Conservation (phyloP, 1,140 invertebrate genomes). For the Gonatopus flavifemur region DNA sequence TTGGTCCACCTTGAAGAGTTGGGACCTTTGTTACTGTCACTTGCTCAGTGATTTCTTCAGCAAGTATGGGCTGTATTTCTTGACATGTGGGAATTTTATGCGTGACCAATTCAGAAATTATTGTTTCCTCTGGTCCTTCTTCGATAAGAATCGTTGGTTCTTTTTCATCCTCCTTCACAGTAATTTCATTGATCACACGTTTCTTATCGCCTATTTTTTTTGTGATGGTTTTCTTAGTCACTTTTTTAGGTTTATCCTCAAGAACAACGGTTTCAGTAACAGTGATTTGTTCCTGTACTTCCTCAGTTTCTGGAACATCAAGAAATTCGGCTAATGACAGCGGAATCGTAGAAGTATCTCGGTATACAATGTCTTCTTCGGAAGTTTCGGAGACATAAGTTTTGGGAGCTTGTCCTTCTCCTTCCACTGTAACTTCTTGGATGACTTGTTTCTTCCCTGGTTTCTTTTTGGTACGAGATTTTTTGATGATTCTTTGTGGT, state of each 20-base stretch:
- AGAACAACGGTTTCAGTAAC: constrained; percentile 15
- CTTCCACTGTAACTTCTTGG: constrained; percentile 22
- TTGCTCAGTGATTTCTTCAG: constrained; percentile 21
- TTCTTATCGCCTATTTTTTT: constrained; percentile 47
- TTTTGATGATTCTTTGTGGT: constrained; percentile 30
- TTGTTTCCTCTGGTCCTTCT: constrained; percentile 16
- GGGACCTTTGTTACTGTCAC: constrained; percentile 8
- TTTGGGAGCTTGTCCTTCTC: constrained; percentile 12
- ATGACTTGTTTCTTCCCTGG: neutral
- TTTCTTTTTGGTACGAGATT: constrained; percentile 25
- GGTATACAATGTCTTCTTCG: constrained; percentile 2
- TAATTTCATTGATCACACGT: constrained; percentile 56
- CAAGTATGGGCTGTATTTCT: neutral
- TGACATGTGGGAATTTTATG: no score
- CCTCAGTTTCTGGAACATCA: neutral
- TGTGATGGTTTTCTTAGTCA: constrained; percentile 15
- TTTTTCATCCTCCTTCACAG: constrained; percentile 56
- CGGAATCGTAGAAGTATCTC: no score
- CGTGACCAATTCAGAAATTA: no score
- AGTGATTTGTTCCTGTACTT: constrained; percentile 8
- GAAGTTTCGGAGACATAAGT: neutral
- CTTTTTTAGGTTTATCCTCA: constrained; percentile 43
- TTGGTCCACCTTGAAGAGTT: neutral
- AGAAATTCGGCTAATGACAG: neutral
- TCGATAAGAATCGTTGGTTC: constrained; percentile 41